phyloP scores from a whole-genome alignment of 2,797 vertebrate genomes.

The Lepilemur ruficaudatus region DNA sequence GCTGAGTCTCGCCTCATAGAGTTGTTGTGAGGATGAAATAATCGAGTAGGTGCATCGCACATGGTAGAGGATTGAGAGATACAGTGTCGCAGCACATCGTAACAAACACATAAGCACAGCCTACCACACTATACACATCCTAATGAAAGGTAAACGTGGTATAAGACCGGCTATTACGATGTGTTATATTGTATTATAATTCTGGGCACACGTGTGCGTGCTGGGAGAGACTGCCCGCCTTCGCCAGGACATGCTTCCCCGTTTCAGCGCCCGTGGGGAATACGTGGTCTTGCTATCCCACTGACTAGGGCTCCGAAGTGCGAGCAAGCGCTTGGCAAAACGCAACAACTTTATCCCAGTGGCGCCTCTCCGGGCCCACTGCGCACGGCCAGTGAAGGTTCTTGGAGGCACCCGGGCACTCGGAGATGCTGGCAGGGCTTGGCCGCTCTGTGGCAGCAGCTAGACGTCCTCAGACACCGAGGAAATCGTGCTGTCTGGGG shows the following conservation, averaged over 20 bases:
- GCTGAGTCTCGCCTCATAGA: neutral
- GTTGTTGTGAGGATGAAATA: neutral
- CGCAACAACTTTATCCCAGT: neutral
- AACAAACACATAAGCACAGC: conserved; percentile 66
- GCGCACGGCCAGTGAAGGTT: neutral
- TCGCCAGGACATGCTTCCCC: neutral
- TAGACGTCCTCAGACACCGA: neutral
- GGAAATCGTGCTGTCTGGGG: neutral
- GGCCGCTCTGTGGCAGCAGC: neutral
- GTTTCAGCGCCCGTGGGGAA: neutral
- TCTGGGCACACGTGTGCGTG: conserved; percentile 70
- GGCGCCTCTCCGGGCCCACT: neutral
- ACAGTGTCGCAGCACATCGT: conserved; percentile 43
- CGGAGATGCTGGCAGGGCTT: neutral
- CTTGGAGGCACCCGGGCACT: neutral
- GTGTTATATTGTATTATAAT: conserved; percentile 82
- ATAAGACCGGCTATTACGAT: conserved; percentile 71
- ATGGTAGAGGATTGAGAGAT: neutral
- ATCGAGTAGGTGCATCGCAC: neutral
- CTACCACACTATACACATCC: conserved; percentile 51
- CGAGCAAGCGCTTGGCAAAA: neutral
- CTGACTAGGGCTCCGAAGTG: neutral
- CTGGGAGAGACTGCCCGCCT: conserved; percentile 47
- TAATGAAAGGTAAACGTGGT: conserved; percentile 62
- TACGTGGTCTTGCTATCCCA: neutral